Percentiles rank a stretch among this genome's conserved stretches.
These are phyloP conservation scores for Zalophus californianus DNA, from an alignment of 2,797 vertebrate species.

Conservation along the genomic window DNA sequence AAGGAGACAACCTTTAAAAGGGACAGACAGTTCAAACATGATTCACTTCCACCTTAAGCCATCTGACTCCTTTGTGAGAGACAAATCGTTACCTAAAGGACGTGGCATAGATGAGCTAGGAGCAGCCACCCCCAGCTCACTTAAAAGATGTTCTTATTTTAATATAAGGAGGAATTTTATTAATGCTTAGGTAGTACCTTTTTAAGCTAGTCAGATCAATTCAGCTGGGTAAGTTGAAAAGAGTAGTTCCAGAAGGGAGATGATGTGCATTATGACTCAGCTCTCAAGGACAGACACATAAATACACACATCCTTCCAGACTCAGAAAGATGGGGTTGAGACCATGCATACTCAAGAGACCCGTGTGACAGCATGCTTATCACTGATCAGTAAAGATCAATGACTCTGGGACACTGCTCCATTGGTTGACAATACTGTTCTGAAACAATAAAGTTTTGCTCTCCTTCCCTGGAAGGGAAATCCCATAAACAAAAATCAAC, in stretches of 20 bases:
- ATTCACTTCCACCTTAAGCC: background rate
- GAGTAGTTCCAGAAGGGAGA: slow-evolving; percentile 25
- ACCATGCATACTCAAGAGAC: background rate
- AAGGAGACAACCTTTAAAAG: background rate
- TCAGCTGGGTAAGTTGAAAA: slow-evolving; percentile 9
- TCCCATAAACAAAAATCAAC: background rate
- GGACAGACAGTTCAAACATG: background rate
- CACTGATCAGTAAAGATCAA: background rate
- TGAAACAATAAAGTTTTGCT: slow-evolving; percentile 53
- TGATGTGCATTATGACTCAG: slow-evolving; percentile 34
- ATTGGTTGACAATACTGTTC: background rate
- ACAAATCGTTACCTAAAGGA: background rate
- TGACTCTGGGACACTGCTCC: background rate
- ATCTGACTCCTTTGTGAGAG: background rate
- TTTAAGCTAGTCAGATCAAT: background rate
- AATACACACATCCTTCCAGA: background rate
- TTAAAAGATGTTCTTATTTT: background rate
- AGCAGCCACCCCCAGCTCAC: background rate
- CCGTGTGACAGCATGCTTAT: background rate
- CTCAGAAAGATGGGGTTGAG: background rate
- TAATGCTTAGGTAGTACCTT: background rate
- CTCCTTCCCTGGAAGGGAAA: slow-evolving; percentile 62
- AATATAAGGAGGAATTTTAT: background rate
- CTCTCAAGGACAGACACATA: slow-evolving; percentile 30
- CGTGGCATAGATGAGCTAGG: background rate